Base-by-base conservation (phyloP, 2,888 invertebrate genomes). In the Drosophila vallismaia region DNA sequence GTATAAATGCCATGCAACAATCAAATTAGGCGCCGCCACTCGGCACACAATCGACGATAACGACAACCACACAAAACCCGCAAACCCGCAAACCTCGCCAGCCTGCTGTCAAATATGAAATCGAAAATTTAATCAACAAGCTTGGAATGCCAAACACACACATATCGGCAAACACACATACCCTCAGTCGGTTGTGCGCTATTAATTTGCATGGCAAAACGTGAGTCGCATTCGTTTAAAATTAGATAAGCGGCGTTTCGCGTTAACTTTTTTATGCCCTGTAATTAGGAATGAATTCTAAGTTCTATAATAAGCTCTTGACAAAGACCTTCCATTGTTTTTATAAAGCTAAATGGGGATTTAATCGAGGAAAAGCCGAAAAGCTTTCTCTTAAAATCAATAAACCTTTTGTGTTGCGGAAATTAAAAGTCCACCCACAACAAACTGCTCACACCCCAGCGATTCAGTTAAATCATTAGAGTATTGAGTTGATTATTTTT, bases 201-300 rank as follows among this genome's bases (percentile, higher is more conserved):
- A 74, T 74, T 80, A 63, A 84, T 81, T 81, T 75, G 54, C 80
- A 78, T 84, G 63, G 31, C 5, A 46, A 72, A 81, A 80, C 82
- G 85, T 80, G 80, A 76, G 63, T 57, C 14, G 80, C 69, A 78
- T 77, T 57, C 54, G 49, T 42, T 64, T 67, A 58, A 38, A 63
- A 59, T 55, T 52, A 53, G 58, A 52, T 60, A 71, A 45, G 57
- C 24, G 59, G 60, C 31, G 12, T 12, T 28, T 28, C 54, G 29
- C 36, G 33, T 48, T 42, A 4, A 44, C 28, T 9, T 55, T 51
- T 38, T 9, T 4, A 45, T 36, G 63, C 74, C 63, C 75, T 59
- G 63, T 58, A 52, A 19, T 55, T 40, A 59, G 24, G 19, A 42
- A 19, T n/a, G 33, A 44, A 8, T 42, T 42, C n/a, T 29, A 24